Conservation (phyloP, 2,888 invertebrate species). For the Gnatocerus cornutus region DNA sequence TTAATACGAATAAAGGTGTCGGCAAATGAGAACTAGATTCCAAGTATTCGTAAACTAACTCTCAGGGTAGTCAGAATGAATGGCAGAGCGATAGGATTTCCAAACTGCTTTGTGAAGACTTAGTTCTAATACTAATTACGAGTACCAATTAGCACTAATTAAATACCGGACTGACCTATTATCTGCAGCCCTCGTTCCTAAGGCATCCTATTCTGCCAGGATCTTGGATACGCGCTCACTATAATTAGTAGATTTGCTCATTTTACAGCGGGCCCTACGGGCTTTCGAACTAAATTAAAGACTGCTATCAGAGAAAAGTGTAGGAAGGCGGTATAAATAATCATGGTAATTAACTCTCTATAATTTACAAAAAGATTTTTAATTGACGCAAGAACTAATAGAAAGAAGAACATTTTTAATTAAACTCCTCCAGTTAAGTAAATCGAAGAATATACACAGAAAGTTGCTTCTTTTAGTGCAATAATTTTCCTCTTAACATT, state of each 20-base stretch:
- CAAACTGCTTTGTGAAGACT: constrained; percentile 69
- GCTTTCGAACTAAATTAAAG: constrained; percentile 51
- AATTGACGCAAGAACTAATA: neutral
- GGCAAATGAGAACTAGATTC: constrained; percentile 59
- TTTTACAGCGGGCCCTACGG: constrained; percentile 56
- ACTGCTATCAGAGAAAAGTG: constrained; percentile 46
- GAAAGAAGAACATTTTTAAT: neutral
- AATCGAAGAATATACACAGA: no score
- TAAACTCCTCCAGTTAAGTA: no score
- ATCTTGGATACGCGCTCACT: constrained; percentile 62
- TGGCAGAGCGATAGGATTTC: constrained; percentile 66
- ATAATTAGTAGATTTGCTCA: constrained; percentile 65
- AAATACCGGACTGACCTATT: constrained; percentile 70
- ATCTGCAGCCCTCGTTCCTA: constrained; percentile 66
- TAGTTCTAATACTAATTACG: constrained; percentile 70
- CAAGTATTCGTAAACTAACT: constrained; percentile 61
- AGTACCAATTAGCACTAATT: constrained; percentile 71
- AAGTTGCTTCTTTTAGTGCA: no score
- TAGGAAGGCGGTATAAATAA: constrained; percentile 44
- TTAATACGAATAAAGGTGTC: constrained; percentile 55
- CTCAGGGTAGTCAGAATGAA: constrained; percentile 55
- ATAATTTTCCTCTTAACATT: neutral
- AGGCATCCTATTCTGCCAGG: constrained; percentile 65
- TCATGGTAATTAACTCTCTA: constrained; percentile 34
- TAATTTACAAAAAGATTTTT: constrained; percentile 13